Conservation (phyloP, 2,113 vertebrate genomes). For the Ochotona princeps region DNA sequence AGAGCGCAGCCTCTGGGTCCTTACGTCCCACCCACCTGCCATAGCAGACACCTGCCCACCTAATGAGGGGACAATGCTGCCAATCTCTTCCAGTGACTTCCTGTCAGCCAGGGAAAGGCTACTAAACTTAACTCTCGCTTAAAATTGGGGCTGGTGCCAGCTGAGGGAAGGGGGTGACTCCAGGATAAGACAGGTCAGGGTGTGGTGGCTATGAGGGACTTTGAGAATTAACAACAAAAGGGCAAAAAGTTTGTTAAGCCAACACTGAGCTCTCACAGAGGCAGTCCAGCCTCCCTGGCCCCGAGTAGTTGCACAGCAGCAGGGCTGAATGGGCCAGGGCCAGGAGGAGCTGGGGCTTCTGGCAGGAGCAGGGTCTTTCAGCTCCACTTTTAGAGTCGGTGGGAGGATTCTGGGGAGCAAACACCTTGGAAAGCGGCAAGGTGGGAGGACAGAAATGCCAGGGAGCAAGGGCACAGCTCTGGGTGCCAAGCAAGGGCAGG, state of each 20-base stretch:
- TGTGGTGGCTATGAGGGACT: not conserved
- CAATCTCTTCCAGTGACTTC: not conserved
- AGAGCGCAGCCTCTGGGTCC: not conserved
- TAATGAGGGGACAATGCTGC: not conserved
- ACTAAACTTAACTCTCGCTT: not conserved
- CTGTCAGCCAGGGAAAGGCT: not conserved
- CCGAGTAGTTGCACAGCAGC: not conserved
- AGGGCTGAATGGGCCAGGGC: not conserved
- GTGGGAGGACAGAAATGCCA: not conserved
- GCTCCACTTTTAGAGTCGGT: not conserved
- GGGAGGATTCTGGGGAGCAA: not conserved
- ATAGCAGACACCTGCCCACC: not conserved
- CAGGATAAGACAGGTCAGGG: not conserved
- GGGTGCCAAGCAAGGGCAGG: not conserved
- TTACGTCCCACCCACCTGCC: not conserved
- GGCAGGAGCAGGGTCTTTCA: not conserved
- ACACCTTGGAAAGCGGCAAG: fast-evolving
- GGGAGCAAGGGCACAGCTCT: not conserved
- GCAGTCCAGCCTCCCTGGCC: fast-evolving
- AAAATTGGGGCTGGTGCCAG: not conserved
- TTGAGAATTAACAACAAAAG: not conserved
- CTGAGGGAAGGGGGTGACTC: not conserved
- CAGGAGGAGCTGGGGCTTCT: not conserved
- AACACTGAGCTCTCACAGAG: fast-evolving
- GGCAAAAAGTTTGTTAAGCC: not conserved